Evolutionary conservation across 2,888 invertebrate genomes (phyloP).

Genomic region (Andrena marginata): DNA sequence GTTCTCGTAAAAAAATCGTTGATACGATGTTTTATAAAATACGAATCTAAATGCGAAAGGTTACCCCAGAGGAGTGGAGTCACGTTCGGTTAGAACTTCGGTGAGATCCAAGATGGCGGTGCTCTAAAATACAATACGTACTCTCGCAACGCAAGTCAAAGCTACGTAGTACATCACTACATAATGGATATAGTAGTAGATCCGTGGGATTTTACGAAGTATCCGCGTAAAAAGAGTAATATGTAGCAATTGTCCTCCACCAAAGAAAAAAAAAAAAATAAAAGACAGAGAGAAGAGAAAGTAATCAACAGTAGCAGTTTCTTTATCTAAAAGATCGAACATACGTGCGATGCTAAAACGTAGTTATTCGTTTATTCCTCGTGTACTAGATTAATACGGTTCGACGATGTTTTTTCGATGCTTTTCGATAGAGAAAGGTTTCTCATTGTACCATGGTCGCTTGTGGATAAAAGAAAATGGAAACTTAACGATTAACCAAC

Average conservation of each 20-base stretch:
- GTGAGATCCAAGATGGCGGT: slow-evolving; percentile 66
- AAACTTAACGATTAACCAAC: slow-evolving; percentile 81
- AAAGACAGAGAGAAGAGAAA: neutral
- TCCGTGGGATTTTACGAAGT: slow-evolving; percentile 52
- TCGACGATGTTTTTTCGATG: slow-evolving; percentile 36
- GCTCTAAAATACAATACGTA: slow-evolving; percentile 42
- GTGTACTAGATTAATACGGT: slow-evolving; percentile 13
- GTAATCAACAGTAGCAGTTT: slow-evolving; percentile 42
- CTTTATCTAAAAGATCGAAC: slow-evolving; percentile 44
- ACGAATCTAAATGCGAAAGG: slow-evolving; percentile 29
- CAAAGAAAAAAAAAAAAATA: slow-evolving; percentile 57
- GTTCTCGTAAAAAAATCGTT: slow-evolving; percentile 33
- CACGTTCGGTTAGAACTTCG: slow-evolving; percentile 41
- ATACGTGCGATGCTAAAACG: slow-evolving; percentile 38
- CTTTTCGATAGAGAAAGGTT: slow-evolving; percentile 34
- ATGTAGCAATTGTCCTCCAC: slow-evolving; percentile 73
- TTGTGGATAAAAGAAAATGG: slow-evolving; percentile 61
- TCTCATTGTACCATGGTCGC: slow-evolving; percentile 52
- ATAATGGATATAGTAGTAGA: slow-evolving; percentile 42
- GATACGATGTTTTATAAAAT: slow-evolving; percentile 29
- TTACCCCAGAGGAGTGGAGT: slow-evolving; percentile 19
- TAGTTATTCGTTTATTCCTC: slow-evolving; percentile 14
- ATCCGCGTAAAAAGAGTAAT: slow-evolving; percentile 49
- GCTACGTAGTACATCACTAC: slow-evolving; percentile 53
- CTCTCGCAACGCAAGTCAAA: slow-evolving; percentile 36